phyloP scores from a whole-genome alignment of 2,113 vertebrate genomes.

The Pterophyllum scalare region DNA sequence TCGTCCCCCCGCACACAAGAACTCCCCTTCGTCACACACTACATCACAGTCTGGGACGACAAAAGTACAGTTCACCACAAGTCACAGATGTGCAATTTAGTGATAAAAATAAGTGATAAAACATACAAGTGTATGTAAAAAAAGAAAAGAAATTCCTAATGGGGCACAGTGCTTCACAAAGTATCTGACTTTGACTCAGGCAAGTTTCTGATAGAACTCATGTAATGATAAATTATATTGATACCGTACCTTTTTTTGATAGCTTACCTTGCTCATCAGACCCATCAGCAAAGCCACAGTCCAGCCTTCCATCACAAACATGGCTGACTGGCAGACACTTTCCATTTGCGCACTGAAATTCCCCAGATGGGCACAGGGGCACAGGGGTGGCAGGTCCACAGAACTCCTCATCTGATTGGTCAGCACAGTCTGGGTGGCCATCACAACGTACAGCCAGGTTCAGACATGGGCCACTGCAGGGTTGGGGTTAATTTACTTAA shows the following conservation, averaged over 20 bases:
- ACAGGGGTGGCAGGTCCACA: slow-evolving; percentile 55
- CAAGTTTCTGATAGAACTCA: neutral
- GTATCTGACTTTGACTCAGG: neutral
- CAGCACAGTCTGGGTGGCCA: slow-evolving; percentile 84
- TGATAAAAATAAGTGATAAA: neutral
- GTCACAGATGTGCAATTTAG: neutral
- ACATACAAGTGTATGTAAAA: too few relatives aligned
- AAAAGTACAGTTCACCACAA: neutral
- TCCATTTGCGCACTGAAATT: slow-evolving; percentile 83
- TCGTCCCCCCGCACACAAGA: slow-evolving; percentile 81
- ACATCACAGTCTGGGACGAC: slow-evolving; percentile 82
- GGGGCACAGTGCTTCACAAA: neutral
- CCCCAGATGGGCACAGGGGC: slow-evolving; percentile 70
- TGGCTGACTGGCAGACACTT: slow-evolving; percentile 75
- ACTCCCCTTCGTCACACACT: slow-evolving; percentile 82
- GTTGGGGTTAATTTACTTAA: slow-evolving; percentile 25
- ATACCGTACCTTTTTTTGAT: neutral
- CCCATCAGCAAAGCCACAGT: slow-evolving; percentile 85
- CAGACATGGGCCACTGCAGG: slow-evolving; percentile 84
- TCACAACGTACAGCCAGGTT: slow-evolving; percentile 83
- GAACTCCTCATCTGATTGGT: slow-evolving; percentile 85
- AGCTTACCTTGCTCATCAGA: slow-evolving; percentile 83
- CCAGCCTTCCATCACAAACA: slow-evolving; percentile 81
- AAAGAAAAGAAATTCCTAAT: neutral
- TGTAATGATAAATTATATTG: neutral